Conservation (phyloP, 2,113 vertebrate species). For the Lepus timidus region DNA sequence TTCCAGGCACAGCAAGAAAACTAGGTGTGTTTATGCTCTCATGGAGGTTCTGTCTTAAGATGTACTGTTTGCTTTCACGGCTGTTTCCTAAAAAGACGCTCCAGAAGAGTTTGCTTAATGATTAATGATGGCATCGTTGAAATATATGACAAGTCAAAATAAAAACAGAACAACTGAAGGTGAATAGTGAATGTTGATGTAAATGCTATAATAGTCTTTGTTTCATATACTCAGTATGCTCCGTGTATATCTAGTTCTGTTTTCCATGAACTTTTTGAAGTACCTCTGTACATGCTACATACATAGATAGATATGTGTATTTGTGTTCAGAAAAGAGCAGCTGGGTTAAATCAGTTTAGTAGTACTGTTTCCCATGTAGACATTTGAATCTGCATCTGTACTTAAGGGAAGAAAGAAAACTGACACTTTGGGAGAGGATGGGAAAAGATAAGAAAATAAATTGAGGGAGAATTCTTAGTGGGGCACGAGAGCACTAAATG, state of each 20-base stretch:
- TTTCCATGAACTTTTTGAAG: too few relatives aligned
- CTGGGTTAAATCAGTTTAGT: constrained; percentile 14
- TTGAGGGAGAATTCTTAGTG: neutral
- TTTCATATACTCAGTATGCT: neutral
- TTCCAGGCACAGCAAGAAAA: constrained; percentile 10
- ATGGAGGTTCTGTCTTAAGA: neutral
- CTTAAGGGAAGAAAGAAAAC: constrained; percentile 60
- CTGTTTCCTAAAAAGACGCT: neutral
- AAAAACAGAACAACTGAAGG: constrained; percentile 18
- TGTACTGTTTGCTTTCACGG: neutral
- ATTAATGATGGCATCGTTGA: neutral
- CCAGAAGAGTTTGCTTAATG: neutral
- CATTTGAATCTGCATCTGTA: constrained; percentile 12
- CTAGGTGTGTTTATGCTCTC: neutral
- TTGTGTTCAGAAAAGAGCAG: constrained; percentile 10
- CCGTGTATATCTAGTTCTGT: too few relatives aligned
- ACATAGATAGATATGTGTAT: neutral
- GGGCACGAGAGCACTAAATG: neutral
- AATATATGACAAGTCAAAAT: neutral
- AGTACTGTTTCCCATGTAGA: neutral
- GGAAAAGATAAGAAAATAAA: neutral
- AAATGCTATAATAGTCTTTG: constrained; percentile 44
- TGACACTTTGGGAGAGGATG: neutral
- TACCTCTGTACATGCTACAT: neutral
- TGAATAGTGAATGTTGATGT: constrained; percentile 16